Base-by-base conservation (phyloP, 2,888 invertebrate genomes). In the Leptopterna dolabrata region DNA sequence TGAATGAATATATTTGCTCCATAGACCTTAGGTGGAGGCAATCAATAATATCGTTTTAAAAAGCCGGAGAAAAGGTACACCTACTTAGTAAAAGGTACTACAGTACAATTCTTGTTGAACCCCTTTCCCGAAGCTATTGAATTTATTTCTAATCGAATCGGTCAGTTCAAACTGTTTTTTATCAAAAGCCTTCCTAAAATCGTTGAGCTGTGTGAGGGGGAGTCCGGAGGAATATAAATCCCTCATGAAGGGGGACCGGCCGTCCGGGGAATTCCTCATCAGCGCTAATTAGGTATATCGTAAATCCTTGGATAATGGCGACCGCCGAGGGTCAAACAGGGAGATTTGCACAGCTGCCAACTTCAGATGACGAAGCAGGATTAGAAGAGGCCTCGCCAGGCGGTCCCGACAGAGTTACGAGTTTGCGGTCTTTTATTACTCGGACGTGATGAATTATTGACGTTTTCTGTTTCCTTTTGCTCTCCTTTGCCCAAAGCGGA, bases 311-410 rank as follows among this genome's bases (percentile, higher is more conserved):
- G 63, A 63, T 63, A 63, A 63, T 63, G 63, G 63, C 24, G 6
- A 63, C 63, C 55, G 11, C 63, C 11, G 63, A 63, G 63, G 55
- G 63, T 63, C 63, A 63, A 63, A 63, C 24, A 63, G 63, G 63
- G 63, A 63, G 63, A 63, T 63, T 63, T 63, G 63, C 63, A 63
- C 63, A 63, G 63, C 63, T 63, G 63, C 63, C 63, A 63, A 63
- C 63, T 63, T 63, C 24, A 63, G 63, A 63, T 63, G 63, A 63
- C 63, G 63, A 63, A 19, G 63, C 63, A 63, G 63, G 63, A 63
- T 63, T 63, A 63, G 63, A 27, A 24, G 63, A 63, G 63, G 63
- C 63, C 63, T 47, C 47, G 47, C 16, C 47, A 36, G 36, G 36
- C 47, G 47, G 16, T 16, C 16, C 47, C 47, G 6, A 9, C 13